These are phyloP conservation scores for Patella pellucida DNA, from an alignment of 2,888 invertebrate genomes.

Conservation along the genomic window DNA sequence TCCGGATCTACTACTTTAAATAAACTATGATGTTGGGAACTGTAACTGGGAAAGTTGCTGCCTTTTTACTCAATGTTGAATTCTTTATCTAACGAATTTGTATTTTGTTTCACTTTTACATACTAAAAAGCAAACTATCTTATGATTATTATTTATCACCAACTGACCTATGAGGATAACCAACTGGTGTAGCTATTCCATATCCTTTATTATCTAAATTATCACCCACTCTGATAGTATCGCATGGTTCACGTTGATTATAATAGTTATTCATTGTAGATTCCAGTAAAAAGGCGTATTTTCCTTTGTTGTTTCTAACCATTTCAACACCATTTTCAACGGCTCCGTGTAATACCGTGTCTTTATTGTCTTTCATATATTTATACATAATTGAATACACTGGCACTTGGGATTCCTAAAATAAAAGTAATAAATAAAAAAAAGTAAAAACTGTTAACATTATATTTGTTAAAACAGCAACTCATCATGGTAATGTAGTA, in stretches of 20 bases:
- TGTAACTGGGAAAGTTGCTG: no score
- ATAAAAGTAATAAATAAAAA: background rate
- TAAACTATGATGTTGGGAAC: no score
- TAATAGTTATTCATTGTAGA: slow-evolving; percentile 82
- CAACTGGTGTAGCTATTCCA: slow-evolving; percentile 90
- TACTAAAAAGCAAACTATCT: no score
- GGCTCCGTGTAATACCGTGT: slow-evolving; percentile 80
- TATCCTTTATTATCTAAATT: slow-evolving; percentile 89
- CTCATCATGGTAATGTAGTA: background rate
- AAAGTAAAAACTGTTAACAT: background rate
- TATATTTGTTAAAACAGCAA: background rate
- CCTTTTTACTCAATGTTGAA: no score
- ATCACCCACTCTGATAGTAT: slow-evolving; percentile 79
- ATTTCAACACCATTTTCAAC: slow-evolving; percentile 86
- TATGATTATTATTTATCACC: no score
- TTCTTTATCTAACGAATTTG: no score
- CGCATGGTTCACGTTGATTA: slow-evolving; percentile 84
- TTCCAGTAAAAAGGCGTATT: slow-evolving; percentile 75
- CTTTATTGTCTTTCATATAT: slow-evolving; percentile 77
- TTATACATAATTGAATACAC: slow-evolving; percentile 93
- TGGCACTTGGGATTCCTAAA: slow-evolving; percentile 85
- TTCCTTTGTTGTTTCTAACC: slow-evolving; percentile 76
- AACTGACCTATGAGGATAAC: slow-evolving; percentile 49
- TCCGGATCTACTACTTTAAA: no score
- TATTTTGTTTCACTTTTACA: no score